Percentiles rank a stretch among this genome's conserved stretches.
phyloP scores from a whole-genome alignment of 1,140 invertebrate species.

The Agrilus planipennis region DNA sequence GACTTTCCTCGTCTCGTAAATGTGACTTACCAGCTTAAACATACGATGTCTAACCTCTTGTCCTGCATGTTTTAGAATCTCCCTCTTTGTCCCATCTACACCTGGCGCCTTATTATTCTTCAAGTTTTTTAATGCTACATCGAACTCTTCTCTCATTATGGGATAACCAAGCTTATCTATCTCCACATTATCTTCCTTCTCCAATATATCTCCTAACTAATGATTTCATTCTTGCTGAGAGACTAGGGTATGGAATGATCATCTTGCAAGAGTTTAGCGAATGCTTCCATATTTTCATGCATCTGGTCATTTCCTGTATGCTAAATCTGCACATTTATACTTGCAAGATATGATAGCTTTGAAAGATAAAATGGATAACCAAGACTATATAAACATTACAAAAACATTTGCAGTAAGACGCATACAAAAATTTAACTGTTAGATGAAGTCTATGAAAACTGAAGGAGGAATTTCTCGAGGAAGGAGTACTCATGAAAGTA shows the following conservation, averaged over 20 bases:
- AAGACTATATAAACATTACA: neutral
- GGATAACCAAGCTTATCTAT: no score
- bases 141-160: no score
- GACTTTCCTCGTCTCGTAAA: no score
- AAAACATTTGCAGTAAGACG: constrained; percentile 12
- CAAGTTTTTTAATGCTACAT: no score
- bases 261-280: constrained; percentile 20
- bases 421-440: constrained; percentile 31
- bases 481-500: neutral
- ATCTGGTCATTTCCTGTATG: constrained; percentile 28
- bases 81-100: no score
- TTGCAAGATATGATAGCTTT: constrained; percentile 9
- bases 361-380: neutral
- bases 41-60: no score
- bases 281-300: constrained; percentile 35
- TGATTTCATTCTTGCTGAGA: no score
- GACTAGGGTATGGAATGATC: constrained; percentile 28
- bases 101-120: no score
- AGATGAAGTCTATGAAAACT: constrained; percentile 12
- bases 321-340: constrained; percentile 27
- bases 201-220: no score
- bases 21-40: no score
- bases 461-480: constrained; percentile 4
- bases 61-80: no score
- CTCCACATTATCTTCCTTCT: no score